Conservation (phyloP, 2,797 vertebrate genomes). For the Gymnoscopelus braueri region DNA sequence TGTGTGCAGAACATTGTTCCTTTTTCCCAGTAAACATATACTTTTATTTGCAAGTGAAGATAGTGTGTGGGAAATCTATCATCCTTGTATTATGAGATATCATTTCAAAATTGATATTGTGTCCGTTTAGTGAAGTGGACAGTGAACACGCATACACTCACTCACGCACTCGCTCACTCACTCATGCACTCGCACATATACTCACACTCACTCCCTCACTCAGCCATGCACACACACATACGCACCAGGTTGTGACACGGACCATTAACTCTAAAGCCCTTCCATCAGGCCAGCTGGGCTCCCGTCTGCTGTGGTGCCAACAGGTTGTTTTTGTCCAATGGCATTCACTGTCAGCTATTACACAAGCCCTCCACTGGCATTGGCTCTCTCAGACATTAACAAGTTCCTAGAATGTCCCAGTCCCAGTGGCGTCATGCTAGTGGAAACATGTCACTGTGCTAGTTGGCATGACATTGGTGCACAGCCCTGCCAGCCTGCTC, state of each 20-base stretch:
- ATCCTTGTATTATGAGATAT: no score
- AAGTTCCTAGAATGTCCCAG: neutral
- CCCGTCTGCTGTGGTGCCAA: constrained; percentile 39
- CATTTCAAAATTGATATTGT: no score
- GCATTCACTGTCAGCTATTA: constrained; percentile 16
- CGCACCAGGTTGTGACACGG: neutral
- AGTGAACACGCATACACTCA: neutral
- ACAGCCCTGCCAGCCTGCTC: neutral
- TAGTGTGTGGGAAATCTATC: no score
- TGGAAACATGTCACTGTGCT: no score
- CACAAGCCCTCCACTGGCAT: constrained; percentile 21
- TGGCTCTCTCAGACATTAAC: constrained; percentile 2
- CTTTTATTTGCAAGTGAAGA: no score
- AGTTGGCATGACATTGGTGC: neutral
- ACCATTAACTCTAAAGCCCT: neutral
- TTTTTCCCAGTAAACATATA: no score
- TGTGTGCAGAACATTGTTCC: no score
- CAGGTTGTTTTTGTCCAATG: constrained; percentile 46
- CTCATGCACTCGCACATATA: neutral
- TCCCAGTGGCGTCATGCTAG: neutral
- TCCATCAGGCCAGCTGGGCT: constrained; percentile 9
- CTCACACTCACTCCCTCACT: neutral
- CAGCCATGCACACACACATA: constrained; percentile 21
- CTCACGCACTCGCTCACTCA: neutral
- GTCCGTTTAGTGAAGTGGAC: no score